phyloP scores from a whole-genome alignment of 2,113 vertebrate species.

The Orthochromis malagaraziensis region DNA sequence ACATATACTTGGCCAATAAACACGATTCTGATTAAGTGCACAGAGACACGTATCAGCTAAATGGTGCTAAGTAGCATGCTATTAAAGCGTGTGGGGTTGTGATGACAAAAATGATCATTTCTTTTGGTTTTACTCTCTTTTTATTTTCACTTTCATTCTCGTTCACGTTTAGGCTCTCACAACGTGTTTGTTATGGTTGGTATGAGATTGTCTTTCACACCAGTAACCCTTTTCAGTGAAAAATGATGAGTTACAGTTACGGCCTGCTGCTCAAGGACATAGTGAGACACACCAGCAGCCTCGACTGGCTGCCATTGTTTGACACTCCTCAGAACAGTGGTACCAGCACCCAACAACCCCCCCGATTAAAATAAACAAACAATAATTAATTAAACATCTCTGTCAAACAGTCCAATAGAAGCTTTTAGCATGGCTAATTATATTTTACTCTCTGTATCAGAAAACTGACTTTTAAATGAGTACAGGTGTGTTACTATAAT shows the following conservation, averaged over 20 bases:
- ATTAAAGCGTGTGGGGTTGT: neutral
- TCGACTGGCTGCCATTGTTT: accelerated
- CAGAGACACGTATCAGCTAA: neutral
- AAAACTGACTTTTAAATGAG: neutral
- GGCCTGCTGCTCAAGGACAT: neutral
- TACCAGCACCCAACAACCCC: neutral
- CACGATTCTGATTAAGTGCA: neutral
- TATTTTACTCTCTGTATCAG: neutral
- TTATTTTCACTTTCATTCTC: neutral
- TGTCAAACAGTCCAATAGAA: neutral
- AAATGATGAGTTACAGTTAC: neutral
- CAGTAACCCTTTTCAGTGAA: neutral
- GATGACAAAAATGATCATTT: neutral
- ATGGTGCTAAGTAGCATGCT: neutral
- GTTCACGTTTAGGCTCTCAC: neutral
- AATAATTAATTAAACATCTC: neutral
- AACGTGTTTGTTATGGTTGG: accelerated
- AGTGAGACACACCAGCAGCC: neutral
- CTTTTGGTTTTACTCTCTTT: neutral
- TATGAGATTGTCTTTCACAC: accelerated
- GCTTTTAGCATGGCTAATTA: neutral
- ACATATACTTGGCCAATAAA: too few relatives aligned
- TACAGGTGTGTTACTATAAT: neutral
- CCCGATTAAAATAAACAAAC: neutral
- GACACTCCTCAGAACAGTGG: neutral